A percentile compares a stretch with the other conserved stretches of the same genome.
Evolutionary conservation across 2,797 vertebrate species (phyloP).

Genomic region (Brotula barbata): DNA sequence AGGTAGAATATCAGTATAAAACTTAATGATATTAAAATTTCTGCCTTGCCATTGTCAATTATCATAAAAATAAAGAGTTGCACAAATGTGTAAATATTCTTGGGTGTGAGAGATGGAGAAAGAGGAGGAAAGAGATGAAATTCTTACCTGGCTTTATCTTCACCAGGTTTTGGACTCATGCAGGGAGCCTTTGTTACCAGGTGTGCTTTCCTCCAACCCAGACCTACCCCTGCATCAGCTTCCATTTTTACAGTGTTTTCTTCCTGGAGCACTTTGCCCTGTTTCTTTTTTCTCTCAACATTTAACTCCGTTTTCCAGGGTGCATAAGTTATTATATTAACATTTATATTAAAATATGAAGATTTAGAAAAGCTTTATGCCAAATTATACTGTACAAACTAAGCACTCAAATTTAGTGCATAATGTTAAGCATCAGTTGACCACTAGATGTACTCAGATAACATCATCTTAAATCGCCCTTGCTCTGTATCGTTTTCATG

Average conservation of each 20-base stretch:
- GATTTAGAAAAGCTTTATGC: too few species aligned
- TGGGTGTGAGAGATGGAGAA: neutral
- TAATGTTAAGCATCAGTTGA: constrained; percentile 22
- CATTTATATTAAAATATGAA: too few species aligned
- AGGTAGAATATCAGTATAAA: neutral
- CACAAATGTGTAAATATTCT: neutral
- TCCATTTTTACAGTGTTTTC: constrained; percentile 23
- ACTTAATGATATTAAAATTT: neutral
- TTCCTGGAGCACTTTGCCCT: constrained; percentile 34
- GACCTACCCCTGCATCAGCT: constrained; percentile 28
- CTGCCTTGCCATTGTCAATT: neutral
- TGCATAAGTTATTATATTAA: constrained; percentile 39
- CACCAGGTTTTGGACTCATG: constrained; percentile 85
- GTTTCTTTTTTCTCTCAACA: constrained; percentile 24
- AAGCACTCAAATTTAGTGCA: neutral
- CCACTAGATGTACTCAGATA: constrained; percentile 63
- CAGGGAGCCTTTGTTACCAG: constrained; percentile 86
- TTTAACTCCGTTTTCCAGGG: constrained; percentile 56
- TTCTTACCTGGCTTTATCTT: constrained; percentile 77
- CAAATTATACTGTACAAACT: too few species aligned
- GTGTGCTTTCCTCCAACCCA: constrained; percentile 72
- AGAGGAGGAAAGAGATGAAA: constrained; percentile 1
- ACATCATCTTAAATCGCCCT: constrained; percentile 5
- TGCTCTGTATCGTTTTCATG: neutral
- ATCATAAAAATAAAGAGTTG: neutral